These are phyloP conservation scores for Zeus faber DNA, from an alignment of 2,113 vertebrate genomes.

Conservation along the genomic window DNA sequence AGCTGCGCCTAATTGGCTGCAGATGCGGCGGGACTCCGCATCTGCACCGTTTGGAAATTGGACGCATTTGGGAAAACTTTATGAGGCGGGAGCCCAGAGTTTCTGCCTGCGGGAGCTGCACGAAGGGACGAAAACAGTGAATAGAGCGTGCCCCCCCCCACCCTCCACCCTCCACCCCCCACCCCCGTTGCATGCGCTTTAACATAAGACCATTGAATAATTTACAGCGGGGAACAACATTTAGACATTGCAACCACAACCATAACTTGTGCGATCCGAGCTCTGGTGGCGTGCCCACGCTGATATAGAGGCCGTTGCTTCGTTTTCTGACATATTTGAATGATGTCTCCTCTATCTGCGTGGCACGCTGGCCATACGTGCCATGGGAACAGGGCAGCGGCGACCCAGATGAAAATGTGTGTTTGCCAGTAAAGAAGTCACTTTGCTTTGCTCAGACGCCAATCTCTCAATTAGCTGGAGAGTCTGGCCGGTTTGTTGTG, in stretches of 20 bases:
- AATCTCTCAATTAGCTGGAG: conserved; percentile 25
- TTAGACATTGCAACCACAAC: no score
- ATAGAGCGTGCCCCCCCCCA: no score
- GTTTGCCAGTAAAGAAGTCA: conserved; percentile 11
- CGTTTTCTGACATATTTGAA: no score
- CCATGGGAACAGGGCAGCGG: no score
- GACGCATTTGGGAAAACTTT: conserved; percentile 74
- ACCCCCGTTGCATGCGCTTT: no score
- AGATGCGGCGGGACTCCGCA: conserved; percentile 74
- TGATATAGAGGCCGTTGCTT: no score
- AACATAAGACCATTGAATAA: conserved; percentile 35
- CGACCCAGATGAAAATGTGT: no score
- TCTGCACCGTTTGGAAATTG: conserved; percentile 71
- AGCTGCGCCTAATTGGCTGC: conserved; percentile 75
- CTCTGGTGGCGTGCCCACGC: no score
- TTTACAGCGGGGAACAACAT: conserved; percentile 31
- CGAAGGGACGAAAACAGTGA: conserved; percentile 21
- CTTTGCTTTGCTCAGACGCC: conserved; percentile 22
- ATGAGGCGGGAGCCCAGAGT: conserved; percentile 64
- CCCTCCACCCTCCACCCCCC: no score
- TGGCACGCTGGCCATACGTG: no score
- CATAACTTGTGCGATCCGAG: no score
- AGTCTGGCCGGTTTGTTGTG: conserved; percentile 32
- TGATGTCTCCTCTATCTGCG: no score
- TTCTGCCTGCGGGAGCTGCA: conserved; percentile 60